phyloP scores from a whole-genome alignment of 2,113 vertebrate genomes.

The Progne subis region DNA sequence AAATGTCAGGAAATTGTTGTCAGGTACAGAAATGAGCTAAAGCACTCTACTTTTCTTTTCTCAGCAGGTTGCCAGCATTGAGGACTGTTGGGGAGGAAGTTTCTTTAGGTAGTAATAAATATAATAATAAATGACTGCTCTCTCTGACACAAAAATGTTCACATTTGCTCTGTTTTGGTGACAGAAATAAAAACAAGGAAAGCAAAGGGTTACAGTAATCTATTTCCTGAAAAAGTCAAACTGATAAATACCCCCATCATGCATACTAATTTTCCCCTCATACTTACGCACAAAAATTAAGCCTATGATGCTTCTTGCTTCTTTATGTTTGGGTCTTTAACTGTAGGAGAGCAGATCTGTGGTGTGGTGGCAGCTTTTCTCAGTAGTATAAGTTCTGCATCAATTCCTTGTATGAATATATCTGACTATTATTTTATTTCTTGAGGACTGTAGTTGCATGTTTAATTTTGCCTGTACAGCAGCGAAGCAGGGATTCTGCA shows the following conservation, averaged over 20 bases:
- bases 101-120: not conserved
- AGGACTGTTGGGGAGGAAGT: not conserved
- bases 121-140: not conserved
- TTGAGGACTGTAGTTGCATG: not conserved
- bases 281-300: not conserved
- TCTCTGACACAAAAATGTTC: not conserved
- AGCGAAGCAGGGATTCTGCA: not conserved
- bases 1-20: not conserved
- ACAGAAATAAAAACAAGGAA: not conserved
- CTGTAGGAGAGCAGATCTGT: not conserved
- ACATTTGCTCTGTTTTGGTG: not conserved
- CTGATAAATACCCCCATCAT: not conserved
- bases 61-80: not conserved
- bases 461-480: not conserved
- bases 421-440: not conserved
- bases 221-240: not conserved
- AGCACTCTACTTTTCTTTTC: not conserved
- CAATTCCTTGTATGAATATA: not conserved
- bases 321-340: not conserved
- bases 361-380: not conserved
- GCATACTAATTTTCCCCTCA: not conserved
- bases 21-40: not conserved
- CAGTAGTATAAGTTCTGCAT: not conserved
- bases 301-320: not conserved
- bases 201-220: not conserved